Evolutionary conservation across 2,113 vertebrate species (phyloP).

Genomic region (Leptosomus discolor): DNA sequence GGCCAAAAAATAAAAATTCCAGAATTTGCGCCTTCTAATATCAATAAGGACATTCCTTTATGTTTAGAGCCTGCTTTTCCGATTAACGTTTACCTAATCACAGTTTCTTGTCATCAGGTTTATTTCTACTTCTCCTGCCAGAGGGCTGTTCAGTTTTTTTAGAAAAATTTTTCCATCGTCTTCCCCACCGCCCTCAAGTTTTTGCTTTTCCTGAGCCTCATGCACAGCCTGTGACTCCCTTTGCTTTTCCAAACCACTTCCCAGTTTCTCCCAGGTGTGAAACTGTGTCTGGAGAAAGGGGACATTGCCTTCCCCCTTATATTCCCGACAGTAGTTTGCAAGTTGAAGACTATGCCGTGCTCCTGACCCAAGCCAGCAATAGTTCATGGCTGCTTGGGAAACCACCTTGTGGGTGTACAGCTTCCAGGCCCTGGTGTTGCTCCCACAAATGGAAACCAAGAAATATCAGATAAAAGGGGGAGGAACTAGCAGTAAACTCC

Average conservation of each 20-base stretch:
- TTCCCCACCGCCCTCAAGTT: not conserved
- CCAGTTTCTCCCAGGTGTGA: not conserved
- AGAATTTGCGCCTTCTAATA: not conserved
- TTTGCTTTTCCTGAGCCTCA: not conserved
- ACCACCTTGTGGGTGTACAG: slow-evolving; percentile 54
- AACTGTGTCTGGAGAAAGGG: fast-evolving
- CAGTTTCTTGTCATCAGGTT: not conserved
- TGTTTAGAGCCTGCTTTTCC: not conserved
- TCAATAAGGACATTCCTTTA: not conserved
- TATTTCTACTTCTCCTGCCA: not conserved
- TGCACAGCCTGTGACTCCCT: not conserved
- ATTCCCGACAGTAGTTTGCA: not conserved
- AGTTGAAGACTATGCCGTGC: slow-evolving; percentile 70
- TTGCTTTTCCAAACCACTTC: not conserved
- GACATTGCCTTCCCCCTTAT: not conserved
- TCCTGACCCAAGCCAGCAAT: slow-evolving; percentile 48
- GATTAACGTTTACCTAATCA: not conserved
- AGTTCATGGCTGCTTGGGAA: slow-evolving; percentile 41
- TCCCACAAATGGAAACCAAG: slow-evolving; percentile 49
- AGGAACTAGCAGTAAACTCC: not conserved
- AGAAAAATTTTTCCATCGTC: not conserved
- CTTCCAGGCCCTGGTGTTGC: slow-evolving; percentile 75
- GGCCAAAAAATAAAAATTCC: not conserved
- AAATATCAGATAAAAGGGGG: not conserved
- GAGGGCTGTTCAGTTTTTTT: not conserved